A percentile compares a stretch with the other conserved stretches of the same genome.
phyloP scores from a whole-genome alignment of 37 sponge, comb jelly and placozoan genomes.

The Diacarnus erythraeanus region DNA sequence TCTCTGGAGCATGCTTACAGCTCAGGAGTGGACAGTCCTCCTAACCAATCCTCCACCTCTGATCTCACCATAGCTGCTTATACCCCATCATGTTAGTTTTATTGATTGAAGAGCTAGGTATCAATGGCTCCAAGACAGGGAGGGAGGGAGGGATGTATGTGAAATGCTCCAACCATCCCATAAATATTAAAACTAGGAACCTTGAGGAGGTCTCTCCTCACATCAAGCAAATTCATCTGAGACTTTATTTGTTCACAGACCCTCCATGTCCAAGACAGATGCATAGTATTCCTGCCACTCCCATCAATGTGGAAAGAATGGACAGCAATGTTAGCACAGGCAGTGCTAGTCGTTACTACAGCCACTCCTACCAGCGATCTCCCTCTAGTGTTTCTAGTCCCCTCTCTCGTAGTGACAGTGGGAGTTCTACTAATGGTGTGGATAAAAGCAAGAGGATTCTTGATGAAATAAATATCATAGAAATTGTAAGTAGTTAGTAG shows the following conservation, averaged over 20 bases:
- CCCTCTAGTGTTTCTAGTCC: neutral
- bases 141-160: neutral
- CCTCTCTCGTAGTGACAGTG: constrained; percentile 17
- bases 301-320: constrained; percentile 7
- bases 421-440: neutral
- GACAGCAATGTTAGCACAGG: constrained; percentile 21
- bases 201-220: no score
- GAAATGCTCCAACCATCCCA: no score
- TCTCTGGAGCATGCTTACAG: constrained; percentile 3
- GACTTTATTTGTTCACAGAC: no score
- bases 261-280: neutral
- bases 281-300: neutral
- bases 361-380: constrained; percentile 2
- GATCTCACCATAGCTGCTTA: neutral
- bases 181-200: no score
- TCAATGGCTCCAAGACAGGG: no score
- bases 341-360: neutral
- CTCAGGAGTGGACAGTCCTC: constrained; percentile 40
- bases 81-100: neutral
- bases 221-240: no score
- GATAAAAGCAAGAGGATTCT: neutral
- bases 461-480: neutral
- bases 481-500: constrained; percentile 6
- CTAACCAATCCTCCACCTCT: neutral
- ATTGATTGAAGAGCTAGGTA: neutral